Evolutionary conservation across 1,140 invertebrate species (phyloP).

Genomic region (Eriocheir sinensis): DNA sequence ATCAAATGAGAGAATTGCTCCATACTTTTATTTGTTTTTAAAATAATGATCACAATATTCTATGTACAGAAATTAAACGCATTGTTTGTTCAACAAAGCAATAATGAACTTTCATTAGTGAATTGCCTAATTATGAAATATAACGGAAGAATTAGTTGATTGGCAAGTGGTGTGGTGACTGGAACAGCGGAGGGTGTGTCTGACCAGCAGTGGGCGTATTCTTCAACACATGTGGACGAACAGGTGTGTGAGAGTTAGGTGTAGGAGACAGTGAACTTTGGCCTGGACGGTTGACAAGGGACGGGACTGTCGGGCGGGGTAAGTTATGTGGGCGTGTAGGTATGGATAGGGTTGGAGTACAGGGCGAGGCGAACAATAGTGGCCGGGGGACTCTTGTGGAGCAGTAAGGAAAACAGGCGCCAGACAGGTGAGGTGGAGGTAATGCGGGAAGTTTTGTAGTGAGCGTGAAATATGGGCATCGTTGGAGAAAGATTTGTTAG

Average conservation of each 20-base stretch:
- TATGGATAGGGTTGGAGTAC: too few relatives aligned
- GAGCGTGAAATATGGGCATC: too few relatives aligned
- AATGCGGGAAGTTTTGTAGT: too few relatives aligned
- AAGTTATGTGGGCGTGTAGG: too few relatives aligned
- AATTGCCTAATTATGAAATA: background rate
- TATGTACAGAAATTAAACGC: background rate
- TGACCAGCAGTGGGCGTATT: background rate
- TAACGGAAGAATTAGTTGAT: background rate
- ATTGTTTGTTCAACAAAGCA: conserved; percentile 16
- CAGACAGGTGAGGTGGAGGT: too few relatives aligned
- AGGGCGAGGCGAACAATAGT: too few relatives aligned
- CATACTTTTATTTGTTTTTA: background rate
- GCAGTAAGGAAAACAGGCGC: too few relatives aligned
- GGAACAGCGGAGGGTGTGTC: background rate
- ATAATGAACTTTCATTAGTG: background rate
- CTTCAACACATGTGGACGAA: background rate
- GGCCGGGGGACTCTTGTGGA: too few relatives aligned
- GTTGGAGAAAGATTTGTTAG: too few relatives aligned
- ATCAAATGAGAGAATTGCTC: too few relatives aligned
- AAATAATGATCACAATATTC: background rate
- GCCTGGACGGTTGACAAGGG: background rate
- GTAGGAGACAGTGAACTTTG: background rate
- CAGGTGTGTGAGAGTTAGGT: background rate
- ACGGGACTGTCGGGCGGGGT: too few relatives aligned
- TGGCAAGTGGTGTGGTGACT: background rate